Evolutionary conservation across 2,888 invertebrate genomes (phyloP).

Genomic region (Tipula confusa): DNA sequence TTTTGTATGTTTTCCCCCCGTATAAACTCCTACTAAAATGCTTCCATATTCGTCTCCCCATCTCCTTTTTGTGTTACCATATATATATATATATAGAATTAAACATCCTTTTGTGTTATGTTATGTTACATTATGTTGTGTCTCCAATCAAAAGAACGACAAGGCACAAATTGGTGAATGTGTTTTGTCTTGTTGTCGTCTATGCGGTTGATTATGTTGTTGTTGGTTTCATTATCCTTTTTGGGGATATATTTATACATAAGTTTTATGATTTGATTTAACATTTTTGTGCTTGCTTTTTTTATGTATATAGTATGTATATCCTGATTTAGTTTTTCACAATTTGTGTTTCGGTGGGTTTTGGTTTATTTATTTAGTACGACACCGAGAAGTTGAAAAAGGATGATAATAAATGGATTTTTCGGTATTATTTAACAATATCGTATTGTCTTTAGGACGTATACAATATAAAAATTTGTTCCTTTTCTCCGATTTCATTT

Average conservation of each 20-base stretch:
- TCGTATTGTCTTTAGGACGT: neutral
- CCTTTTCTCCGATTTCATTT: neutral
- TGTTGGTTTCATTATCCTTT: neutral
- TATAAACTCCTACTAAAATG: neutral
- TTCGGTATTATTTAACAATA: neutral
- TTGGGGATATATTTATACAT: no score
- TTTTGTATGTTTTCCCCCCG: neutral
- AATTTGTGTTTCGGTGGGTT: neutral
- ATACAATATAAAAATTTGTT: neutral
- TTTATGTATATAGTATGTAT: neutral
- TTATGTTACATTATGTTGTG: neutral
- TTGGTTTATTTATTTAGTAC: no score
- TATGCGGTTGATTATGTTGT: neutral
- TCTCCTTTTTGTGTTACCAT: neutral
- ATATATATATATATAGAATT: no score
- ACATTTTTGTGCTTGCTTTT: neutral
- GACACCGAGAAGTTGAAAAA: neutral
- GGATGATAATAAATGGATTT: neutral
- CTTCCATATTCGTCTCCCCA: neutral
- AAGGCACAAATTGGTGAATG: neutral
- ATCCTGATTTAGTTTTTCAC: neutral
- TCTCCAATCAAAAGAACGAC: constrained; percentile 14
- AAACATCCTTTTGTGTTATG: neutral
- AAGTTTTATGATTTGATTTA: constrained; percentile 12
- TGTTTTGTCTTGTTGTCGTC: neutral